A percentile compares a stretch with the other conserved stretches of the same genome.
phyloP scores from a whole-genome alignment of 1,140 invertebrate species.

The Paraescarpia echinospica region DNA sequence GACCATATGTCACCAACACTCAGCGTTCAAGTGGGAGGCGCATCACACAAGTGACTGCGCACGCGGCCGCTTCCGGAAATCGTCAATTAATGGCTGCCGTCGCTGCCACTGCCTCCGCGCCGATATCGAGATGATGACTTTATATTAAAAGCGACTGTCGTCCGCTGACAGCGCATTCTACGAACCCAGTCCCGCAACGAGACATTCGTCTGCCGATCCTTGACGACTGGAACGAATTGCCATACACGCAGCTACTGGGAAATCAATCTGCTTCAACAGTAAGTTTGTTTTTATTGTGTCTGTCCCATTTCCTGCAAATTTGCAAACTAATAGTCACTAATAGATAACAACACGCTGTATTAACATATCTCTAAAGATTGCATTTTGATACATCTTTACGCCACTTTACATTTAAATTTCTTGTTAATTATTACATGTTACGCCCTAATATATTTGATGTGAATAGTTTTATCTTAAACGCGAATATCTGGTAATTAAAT shows the following conservation, averaged over 20 bases:
- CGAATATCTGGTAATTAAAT: no score
- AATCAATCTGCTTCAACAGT: neutral
- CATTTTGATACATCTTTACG: no score
- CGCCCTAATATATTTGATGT: no score
- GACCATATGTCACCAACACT: neutral
- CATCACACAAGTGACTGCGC: conserved; percentile 3
- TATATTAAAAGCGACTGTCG: conserved; percentile 5
- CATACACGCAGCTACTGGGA: neutral
- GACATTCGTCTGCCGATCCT: neutral
- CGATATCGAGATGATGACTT: neutral
- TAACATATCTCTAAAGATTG: no score
- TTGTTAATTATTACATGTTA: no score
- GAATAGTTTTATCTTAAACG: no score
- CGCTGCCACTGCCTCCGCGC: neutral
- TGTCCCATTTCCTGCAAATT: neutral
- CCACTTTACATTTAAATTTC: no score
- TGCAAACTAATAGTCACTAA: no score
- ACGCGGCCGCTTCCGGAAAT: neutral
- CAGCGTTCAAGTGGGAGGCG: neutral
- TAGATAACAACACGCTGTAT: no score
- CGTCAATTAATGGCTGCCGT: neutral
- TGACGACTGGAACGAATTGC: neutral
- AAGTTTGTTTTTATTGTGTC: neutral
- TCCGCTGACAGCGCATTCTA: neutral
- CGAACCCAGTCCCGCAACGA: neutral